Conservation (phyloP, 2,797 vertebrate species). For the Adelosebastes latens region DNA sequence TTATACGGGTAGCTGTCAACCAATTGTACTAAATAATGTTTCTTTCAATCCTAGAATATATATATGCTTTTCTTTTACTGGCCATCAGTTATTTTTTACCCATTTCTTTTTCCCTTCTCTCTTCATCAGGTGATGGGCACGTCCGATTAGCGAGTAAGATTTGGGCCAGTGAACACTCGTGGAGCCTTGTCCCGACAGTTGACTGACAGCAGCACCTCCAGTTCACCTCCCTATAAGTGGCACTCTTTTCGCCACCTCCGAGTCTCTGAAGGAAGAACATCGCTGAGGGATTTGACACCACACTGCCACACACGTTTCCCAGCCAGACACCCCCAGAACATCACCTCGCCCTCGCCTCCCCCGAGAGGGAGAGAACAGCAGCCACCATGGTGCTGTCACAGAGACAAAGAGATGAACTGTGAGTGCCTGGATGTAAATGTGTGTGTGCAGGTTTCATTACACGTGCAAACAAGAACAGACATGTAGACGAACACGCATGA, state of each 20-base stretch:
- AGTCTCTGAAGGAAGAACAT: slow-evolving; percentile 46
- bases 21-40: neutral
- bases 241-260: slow-evolving; percentile 67
- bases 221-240: slow-evolving; percentile 66
- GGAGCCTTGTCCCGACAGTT: slow-evolving; percentile 34
- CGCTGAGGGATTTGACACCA: slow-evolving; percentile 64
- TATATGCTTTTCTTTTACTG: neutral
- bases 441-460: slow-evolving; percentile 28
- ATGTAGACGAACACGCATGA: neutral
- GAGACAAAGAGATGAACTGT: slow-evolving; percentile 99
- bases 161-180: slow-evolving; percentile 19
- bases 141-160: slow-evolving; percentile 47
- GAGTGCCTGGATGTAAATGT: slow-evolving; percentile 77
- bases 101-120: neutral
- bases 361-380: slow-evolving; percentile 83
- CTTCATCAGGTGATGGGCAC: slow-evolving; percentile 61
- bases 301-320: slow-evolving; percentile 8
- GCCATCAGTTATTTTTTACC: neutral
- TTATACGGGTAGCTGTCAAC: neutral
- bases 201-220: slow-evolving; percentile 47
- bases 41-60: neutral
- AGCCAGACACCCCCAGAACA: slow-evolving; percentile 51
- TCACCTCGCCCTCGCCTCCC: slow-evolving; percentile 74
- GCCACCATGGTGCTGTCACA: slow-evolving; percentile 99
- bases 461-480: slow-evolving; percentile 51